Evolutionary conservation across 2,113 vertebrate genomes (phyloP), one percentile per base, ranked within the genome.

Genomic region (Atherinomorus stipes): DNA sequence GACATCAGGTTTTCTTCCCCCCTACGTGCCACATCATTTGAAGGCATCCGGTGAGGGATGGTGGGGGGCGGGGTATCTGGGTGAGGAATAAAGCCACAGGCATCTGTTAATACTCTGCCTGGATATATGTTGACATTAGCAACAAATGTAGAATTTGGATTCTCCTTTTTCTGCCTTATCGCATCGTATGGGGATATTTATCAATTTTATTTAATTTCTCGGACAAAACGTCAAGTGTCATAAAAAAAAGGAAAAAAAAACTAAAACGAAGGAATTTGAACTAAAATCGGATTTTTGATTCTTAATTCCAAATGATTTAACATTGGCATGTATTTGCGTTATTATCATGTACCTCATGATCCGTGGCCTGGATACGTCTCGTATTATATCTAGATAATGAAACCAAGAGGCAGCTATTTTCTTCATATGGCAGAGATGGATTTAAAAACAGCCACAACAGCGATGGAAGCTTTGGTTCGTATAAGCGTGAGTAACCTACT

Each of bases 391-490:
- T 57, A 89, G 83, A 87, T 86, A 84, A 88, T 85, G 64, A 78
- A 81, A 79, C 54, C 82, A 42, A 71, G 76, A 42, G 64, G 64
- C 2, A 59, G 81, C 62, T 78, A 34, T 78, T 80, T 66, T 72
- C 71, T 58, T 76, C 86, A 88, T 65, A 87, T 87, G 87, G 88
- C 86, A 78, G 86, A 86, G 73, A 85, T 90, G 89, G 90, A 91
- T 78, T 62, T 86, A 18, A 92, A 90, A 82, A 70, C 89, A 54
- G 83, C 75, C 70, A 80, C 83, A 66, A 72, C 82, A 25, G 81
- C 85, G 78, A 92, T 93, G 91, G 91, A 93, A 59, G 90, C 90
- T 7, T 38, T 92, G 88, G 85, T 83, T 63, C 92, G 91, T 21
- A 80, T 89, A 75, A 89, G 83, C 64, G 91, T 93, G 76, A 93